Evolutionary conservation across 1,140 invertebrate species (phyloP).

Genomic region (Globodera ellingtonae): DNA sequence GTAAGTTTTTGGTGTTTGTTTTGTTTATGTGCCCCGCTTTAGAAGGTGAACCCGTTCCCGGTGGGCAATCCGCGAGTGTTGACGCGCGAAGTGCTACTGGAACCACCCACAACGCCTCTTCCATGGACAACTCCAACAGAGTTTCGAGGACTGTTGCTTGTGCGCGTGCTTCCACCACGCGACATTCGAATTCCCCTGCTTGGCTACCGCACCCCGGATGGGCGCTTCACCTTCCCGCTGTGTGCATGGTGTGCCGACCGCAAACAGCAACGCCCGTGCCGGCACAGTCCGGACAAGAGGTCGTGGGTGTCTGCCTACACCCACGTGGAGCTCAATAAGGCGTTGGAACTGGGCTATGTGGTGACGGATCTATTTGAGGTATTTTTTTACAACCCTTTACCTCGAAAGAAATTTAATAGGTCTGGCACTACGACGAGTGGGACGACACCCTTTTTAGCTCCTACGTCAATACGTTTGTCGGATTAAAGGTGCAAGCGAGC

Average conservation of each 20-base stretch:
- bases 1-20: no score
- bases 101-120: background rate
- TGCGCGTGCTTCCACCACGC: background rate
- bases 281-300: background rate
- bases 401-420: no score
- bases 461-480: background rate
- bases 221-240: background rate
- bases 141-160: background rate
- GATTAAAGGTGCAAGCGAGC: background rate
- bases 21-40: no score
- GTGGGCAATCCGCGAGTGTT: background rate
- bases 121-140: background rate
- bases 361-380: slow-evolving; percentile 4
- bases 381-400: no score
- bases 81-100: background rate
- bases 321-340: slow-evolving; percentile 26
- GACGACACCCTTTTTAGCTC: background rate
- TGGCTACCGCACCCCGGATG: slow-evolving; percentile 3
- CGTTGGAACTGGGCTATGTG: background rate
- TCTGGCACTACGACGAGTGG: slow-evolving; percentile 14
- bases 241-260: slow-evolving; percentile 3
- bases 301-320: slow-evolving; percentile 20
- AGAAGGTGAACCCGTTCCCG: slow-evolving; percentile 4
- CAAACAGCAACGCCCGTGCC: background rate
- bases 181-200: background rate